Percentiles rank a stretch among this genome's conserved stretches.
phyloP scores from a whole-genome alignment of 2,888 invertebrate genomes.

The Drosophila paranaensis region DNA sequence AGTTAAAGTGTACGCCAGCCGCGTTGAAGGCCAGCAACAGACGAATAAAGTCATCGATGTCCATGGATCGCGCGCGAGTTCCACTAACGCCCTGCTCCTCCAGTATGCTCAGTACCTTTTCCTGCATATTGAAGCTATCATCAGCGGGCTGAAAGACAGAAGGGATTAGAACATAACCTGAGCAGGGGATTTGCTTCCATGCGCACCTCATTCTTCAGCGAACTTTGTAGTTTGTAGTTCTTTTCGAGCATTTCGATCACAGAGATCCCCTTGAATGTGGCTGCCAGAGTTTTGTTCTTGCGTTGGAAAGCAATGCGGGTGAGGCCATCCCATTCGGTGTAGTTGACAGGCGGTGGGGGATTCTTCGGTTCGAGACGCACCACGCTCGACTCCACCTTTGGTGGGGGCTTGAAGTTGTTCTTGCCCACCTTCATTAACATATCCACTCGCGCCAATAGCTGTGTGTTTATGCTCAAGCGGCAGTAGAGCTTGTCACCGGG shows the following conservation, averaged over 20 bases:
- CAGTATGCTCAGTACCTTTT: slow-evolving; percentile 91
- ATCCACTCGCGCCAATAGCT: slow-evolving; percentile 96
- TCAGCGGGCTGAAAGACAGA: slow-evolving; percentile 88
- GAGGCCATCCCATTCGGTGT: slow-evolving; percentile 99
- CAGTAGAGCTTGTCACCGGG: slow-evolving; percentile 99
- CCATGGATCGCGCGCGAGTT: slow-evolving; percentile 96
- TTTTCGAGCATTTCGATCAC: slow-evolving; percentile 94
- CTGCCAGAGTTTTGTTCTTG: slow-evolving; percentile 98
- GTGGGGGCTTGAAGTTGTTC: slow-evolving; percentile 99
- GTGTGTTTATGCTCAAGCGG: slow-evolving; percentile 97
- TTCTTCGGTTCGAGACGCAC: slow-evolving; percentile 98
- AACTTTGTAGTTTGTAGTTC: slow-evolving; percentile 95
- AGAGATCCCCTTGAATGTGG: slow-evolving; percentile 94
- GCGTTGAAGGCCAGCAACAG: slow-evolving; percentile 94
- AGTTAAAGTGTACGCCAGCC: slow-evolving; percentile 95
- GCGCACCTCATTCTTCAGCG: slow-evolving; percentile 91
- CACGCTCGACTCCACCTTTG: slow-evolving; percentile 99
- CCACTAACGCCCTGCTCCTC: slow-evolving; percentile 88
- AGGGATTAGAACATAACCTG: background rate
- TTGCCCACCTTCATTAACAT: slow-evolving; percentile 98
- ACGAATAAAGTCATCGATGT: slow-evolving; percentile 97
- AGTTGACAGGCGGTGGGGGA: slow-evolving; percentile 98
- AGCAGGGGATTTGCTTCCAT: background rate
- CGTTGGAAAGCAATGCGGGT: slow-evolving; percentile 97
- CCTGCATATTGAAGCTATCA: slow-evolving; percentile 92